A percentile compares a stretch with the other conserved stretches of the same genome.
Conservation (phyloP, 35 echinoderm and acorn worm species). For the Strongylocentrotus purpuratus region DNA sequence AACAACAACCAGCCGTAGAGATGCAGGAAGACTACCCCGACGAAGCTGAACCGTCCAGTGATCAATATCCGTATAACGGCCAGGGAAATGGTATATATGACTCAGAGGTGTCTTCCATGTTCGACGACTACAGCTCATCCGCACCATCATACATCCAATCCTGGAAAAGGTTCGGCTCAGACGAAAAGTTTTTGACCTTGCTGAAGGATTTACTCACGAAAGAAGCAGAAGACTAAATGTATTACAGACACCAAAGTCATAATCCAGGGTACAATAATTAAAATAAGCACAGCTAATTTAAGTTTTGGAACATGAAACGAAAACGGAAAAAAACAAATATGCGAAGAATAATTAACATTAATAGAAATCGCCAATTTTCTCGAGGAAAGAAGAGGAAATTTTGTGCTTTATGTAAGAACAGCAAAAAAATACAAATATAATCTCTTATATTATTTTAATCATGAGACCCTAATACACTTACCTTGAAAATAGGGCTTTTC, state of each 20-base stretch:
- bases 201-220: slow-evolving; percentile 17
- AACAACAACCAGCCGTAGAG: neutral
- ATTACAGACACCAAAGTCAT: neutral
- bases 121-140: slow-evolving; percentile 37
- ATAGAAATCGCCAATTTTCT: no score
- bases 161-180: slow-evolving; percentile 5
- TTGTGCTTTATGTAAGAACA: no score
- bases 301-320: no score
- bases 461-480: no score
- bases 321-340: no score
- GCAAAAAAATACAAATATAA: no score
- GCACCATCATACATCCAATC: slow-evolving; percentile 26
- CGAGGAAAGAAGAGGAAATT: no score
- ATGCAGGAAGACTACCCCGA: slow-evolving; percentile 11
- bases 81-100: slow-evolving; percentile 8
- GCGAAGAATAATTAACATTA: no score
- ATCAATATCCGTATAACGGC: neutral
- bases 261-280: neutral
- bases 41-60: slow-evolving; percentile 29
- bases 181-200: slow-evolving; percentile 9
- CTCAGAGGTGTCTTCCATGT: slow-evolving; percentile 21
- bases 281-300: no score
- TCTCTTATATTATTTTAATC: no score
- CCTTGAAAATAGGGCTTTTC: no score
- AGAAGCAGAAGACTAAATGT: neutral